Evolutionary conservation across 2,113 vertebrate species (phyloP), one percentile per base, ranked within the genome.

Genomic region (Calidris pygmaea): DNA sequence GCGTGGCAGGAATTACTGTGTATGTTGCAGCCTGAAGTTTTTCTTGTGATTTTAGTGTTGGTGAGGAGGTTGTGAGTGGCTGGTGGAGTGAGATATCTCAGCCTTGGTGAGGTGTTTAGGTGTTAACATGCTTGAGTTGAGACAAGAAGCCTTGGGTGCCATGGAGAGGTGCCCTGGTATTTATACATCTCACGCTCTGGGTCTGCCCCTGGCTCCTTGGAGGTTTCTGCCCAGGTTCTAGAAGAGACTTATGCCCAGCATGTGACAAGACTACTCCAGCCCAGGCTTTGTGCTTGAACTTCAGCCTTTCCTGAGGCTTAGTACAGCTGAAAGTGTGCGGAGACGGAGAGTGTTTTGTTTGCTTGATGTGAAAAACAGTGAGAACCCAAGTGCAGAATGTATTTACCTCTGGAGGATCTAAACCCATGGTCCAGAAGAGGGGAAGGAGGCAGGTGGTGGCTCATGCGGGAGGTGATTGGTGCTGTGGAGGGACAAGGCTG

Each of bases 391-490:
- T 14, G 73, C n/a, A 15, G 83, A 43, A 48, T 3, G 1, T 19
- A 1, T 5, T 62, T 12, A 12, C 11, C 2, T 10, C 11, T 48
- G 73, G 16, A 52, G 47, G 48, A 23, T 39, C n/a, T 47, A 12
- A 83, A 32, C n/a, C 41, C 0, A 1, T 0, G 0, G n/a, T 1
- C 70, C 22, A 22, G n/a, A 29, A n/a, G 48, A 45, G 30, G 47
- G 73, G 43, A 52, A 47, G 52, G 12, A 7, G 59, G 26, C 13
- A 23, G 24, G 8, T 26, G 41, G 30, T 84, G 68, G 53, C 32
- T 65, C 0, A 0, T 16, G 3, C 7, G 2, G 50, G 47, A 74
- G 37, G 77, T 11, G 21, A 23, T 11, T 20, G 72, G 17, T 37
- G 7, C 72, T 0, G 0, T 1, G 3, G 59, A n/a, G 59, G 41